These are phyloP conservation scores for Pseudoips prasinana DNA, from an alignment of 2,888 invertebrate species.

Conservation along the genomic window DNA sequence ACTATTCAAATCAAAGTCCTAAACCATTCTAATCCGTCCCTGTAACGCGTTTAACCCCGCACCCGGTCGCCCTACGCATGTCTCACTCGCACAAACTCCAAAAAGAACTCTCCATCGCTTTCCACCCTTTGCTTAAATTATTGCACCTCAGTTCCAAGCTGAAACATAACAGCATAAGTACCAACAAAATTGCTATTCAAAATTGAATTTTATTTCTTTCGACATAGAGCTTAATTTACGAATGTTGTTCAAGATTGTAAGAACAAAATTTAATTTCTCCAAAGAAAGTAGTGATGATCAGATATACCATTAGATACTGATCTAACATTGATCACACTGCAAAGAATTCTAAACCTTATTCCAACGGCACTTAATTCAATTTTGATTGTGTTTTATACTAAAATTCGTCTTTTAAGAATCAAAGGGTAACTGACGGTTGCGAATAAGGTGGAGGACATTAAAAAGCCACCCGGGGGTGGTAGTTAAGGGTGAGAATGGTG, in stretches of 20 bases:
- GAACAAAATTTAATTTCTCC: slow-evolving; percentile 64
- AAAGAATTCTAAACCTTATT: slow-evolving; percentile 30
- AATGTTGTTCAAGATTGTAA: slow-evolving; percentile 32
- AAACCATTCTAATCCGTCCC: slow-evolving; percentile 53
- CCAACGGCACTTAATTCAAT: slow-evolving; percentile 23
- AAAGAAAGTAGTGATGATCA: slow-evolving; percentile 63
- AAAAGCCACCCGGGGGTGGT: slow-evolving; percentile 54
- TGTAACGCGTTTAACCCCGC: slow-evolving; percentile 72
- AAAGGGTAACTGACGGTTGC: slow-evolving; percentile 39
- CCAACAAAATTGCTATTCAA: slow-evolving; percentile 28
- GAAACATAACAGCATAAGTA: slow-evolving; percentile 46
- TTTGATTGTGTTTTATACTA: slow-evolving; percentile 26
- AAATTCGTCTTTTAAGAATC: slow-evolving; percentile 62
- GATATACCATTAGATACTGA: slow-evolving; percentile 61
- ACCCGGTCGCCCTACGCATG: slow-evolving; percentile 77
- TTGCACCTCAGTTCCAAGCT: slow-evolving; percentile 66
- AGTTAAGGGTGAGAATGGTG: slow-evolving; percentile 34
- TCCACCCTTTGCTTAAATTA: slow-evolving; percentile 82
- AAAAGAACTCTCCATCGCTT: slow-evolving; percentile 80
- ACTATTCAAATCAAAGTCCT: too few species aligned
- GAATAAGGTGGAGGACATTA: slow-evolving; percentile 58
- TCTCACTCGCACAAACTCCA: slow-evolving; percentile 82
- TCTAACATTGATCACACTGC: slow-evolving; percentile 47
- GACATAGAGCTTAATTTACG: slow-evolving; percentile 26
- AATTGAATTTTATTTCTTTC: slow-evolving; percentile 35